These are phyloP conservation scores for Mesembrinibis cayennensis DNA, from an alignment of 2,113 vertebrate species.

Conservation along the genomic window DNA sequence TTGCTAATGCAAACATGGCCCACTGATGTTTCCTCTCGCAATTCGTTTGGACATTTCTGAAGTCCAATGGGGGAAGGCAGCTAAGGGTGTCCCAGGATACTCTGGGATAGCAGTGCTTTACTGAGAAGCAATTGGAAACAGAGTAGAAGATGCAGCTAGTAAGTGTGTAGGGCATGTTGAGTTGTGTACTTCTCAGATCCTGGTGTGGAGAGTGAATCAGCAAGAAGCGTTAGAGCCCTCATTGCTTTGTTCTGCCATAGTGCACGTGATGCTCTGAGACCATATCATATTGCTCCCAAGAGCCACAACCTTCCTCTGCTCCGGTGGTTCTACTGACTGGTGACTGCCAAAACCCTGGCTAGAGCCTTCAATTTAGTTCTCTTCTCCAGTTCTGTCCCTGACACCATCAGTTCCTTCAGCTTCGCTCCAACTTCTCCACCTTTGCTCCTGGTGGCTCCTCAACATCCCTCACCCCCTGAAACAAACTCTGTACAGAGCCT, in stretches of 20 bases:
- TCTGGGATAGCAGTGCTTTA: background rate
- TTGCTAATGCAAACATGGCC: background rate
- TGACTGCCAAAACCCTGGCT: background rate
- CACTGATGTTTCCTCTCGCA: background rate
- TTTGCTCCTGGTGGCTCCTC: background rate
- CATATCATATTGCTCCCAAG: background rate
- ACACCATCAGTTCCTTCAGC: background rate
- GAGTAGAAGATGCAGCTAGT: background rate
- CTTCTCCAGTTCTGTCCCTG: background rate
- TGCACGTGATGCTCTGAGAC: background rate
- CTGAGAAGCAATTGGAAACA: background rate
- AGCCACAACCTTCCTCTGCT: background rate
- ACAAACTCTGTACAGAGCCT: background rate
- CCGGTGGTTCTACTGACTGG: background rate
- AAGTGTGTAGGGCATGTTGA: background rate
- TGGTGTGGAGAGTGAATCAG: background rate
- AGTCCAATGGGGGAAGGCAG: background rate
- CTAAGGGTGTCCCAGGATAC: background rate
- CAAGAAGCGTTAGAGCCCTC: background rate
- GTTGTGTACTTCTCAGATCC: background rate
- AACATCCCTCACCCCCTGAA: background rate
- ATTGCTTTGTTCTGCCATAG: background rate
- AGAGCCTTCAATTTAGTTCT: background rate
- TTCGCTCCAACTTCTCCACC: background rate
- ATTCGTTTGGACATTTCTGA: background rate